Evolutionary conservation across 2,888 invertebrate species (phyloP).

Genomic region (Geophilus truncorum): DNA sequence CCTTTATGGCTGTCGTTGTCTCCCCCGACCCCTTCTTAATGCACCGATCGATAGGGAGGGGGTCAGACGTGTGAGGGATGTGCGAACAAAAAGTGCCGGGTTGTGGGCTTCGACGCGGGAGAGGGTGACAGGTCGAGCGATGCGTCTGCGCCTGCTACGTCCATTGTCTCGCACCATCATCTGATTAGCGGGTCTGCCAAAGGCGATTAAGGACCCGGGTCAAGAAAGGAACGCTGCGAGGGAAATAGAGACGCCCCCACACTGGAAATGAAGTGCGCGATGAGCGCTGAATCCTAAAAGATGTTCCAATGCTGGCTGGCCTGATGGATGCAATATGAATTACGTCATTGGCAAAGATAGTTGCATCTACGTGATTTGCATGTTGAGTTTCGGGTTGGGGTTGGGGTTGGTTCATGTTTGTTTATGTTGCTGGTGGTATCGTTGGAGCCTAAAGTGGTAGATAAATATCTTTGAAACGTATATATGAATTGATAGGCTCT

Average conservation of each 20-base stretch:
- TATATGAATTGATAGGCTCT: too few species aligned
- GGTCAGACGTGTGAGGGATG: not conserved
- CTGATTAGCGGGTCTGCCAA: slow-evolving; percentile 10
- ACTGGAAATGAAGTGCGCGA: not conserved
- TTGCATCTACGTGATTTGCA: too few species aligned
- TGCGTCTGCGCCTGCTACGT: not conserved
- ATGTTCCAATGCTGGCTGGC: not conserved
- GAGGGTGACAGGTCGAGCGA: not conserved
- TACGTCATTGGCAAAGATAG: not conserved
- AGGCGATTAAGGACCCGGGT: not conserved
- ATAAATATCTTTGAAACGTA: too few species aligned
- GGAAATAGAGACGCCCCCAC: not conserved
- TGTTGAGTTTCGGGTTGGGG: too few species aligned
- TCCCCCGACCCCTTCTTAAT: not conserved
- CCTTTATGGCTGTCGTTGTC: slow-evolving; percentile 29
- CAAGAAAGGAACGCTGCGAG: not conserved
- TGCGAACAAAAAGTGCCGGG: not conserved
- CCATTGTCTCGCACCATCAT: slow-evolving; percentile 5
- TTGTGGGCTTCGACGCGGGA: not conserved
- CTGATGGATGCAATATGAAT: slow-evolving; percentile 12
- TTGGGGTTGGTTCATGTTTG: too few species aligned
- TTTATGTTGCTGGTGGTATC: too few species aligned
- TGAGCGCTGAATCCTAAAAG: not conserved
- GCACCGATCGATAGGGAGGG: not conserved
- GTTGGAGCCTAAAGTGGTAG: too few species aligned